Conservation (phyloP, 2,113 vertebrate genomes). For the rabbit (Oryctolagus cuniculus) region DNA sequence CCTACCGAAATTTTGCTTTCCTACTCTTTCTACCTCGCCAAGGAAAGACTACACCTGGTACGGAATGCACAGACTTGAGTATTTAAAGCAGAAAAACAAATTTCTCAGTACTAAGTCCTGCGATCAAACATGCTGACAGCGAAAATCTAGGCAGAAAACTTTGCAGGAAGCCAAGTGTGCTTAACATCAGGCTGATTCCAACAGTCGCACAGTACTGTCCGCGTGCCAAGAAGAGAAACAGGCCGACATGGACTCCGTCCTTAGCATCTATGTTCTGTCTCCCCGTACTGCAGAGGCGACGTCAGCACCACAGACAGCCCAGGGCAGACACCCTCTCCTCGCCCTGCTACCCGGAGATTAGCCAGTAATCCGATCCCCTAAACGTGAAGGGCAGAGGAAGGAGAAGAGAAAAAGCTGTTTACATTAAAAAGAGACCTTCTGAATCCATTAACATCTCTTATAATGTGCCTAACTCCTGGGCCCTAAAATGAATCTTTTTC, state of each 20-base stretch:
- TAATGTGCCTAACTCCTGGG: constrained; percentile 10
- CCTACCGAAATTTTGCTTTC: constrained; percentile 23
- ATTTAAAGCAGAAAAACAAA: constrained; percentile 33
- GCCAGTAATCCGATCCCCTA: constrained; percentile 78
- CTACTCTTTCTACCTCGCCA: neutral
- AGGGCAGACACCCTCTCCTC: constrained; percentile 62
- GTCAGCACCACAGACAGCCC: constrained; percentile 19
- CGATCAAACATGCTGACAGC: neutral
- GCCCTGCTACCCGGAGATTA: constrained; percentile 58
- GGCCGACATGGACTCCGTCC: neutral
- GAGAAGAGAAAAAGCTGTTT: constrained; percentile 65
- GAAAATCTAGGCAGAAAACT: constrained; percentile 24
- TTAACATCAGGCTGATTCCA: neutral
- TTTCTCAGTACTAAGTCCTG: constrained; percentile 32
- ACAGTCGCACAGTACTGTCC: neutral
- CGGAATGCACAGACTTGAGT: neutral
- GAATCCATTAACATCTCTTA: constrained; percentile 69
- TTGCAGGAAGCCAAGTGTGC: constrained; percentile 18
- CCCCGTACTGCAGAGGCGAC: neutral
- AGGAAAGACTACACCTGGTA: neutral
- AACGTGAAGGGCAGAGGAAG: constrained; percentile 37
- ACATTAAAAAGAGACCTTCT: constrained; percentile 70
- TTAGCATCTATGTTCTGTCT: neutral
- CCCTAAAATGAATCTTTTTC: constrained; percentile 36
- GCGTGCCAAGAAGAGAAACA: constrained; percentile 37